These are phyloP conservation scores for Meriones unguiculatus DNA, from an alignment of 2,113 vertebrate species.

Conservation along the genomic window DNA sequence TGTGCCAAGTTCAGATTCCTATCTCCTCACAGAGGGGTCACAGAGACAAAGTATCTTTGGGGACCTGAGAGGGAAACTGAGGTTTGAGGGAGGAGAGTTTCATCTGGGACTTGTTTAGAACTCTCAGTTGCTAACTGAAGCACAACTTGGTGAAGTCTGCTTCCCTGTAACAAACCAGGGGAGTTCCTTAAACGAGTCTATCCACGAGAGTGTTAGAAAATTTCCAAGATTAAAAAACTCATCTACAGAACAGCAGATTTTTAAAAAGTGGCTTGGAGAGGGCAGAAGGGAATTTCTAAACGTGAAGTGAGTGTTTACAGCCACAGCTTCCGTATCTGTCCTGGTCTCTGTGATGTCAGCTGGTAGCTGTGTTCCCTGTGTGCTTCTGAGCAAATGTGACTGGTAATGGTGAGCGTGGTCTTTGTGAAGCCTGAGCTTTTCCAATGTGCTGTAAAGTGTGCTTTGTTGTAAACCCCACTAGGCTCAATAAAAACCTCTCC, in stretches of 20 bases:
- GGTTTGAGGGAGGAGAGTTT: neutral
- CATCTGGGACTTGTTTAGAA: neutral
- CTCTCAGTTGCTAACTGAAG: neutral
- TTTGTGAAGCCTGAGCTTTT: slow-evolving; percentile 10
- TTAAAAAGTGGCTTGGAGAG: neutral
- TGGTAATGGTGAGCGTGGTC: slow-evolving; percentile 42
- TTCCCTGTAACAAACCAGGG: neutral
- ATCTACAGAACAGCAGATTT: neutral
- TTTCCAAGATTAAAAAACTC: neutral
- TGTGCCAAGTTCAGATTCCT: neutral
- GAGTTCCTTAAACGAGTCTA: neutral
- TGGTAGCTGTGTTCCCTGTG: neutral
- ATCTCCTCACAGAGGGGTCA: neutral
- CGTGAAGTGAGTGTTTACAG: neutral
- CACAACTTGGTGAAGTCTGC: neutral
- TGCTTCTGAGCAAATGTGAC: slow-evolving; percentile 9
- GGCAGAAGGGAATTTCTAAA: neutral
- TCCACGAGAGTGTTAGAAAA: neutral
- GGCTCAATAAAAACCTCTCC: slow-evolving; percentile 70
- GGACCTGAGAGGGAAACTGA: neutral
- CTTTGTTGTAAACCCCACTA: neutral
- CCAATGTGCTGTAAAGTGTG: neutral
- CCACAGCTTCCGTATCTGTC: neutral
- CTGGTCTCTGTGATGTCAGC: neutral
- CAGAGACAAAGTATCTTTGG: neutral